A percentile compares a stretch with the other conserved stretches of the same genome.
Conservation (phyloP, 2,888 invertebrate species). For the Agrypnus murinus region DNA sequence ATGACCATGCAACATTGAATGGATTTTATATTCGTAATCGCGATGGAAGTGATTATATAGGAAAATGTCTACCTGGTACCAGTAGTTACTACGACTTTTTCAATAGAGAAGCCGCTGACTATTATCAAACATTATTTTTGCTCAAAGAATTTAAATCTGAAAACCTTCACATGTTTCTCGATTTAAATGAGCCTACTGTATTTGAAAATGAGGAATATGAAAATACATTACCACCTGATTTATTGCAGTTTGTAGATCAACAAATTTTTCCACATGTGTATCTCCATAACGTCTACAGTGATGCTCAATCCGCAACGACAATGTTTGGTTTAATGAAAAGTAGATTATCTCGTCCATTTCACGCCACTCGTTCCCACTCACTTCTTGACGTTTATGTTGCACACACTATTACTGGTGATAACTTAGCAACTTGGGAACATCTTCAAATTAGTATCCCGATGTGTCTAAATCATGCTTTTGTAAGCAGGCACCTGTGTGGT, state of each 20-base stretch:
- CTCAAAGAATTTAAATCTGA: conserved; percentile 84
- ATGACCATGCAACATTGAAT: conserved; percentile 85
- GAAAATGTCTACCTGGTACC: conserved; percentile 93
- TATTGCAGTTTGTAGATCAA: too few relatives aligned
- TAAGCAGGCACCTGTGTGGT: conserved; percentile 93
- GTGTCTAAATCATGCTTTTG: conserved; percentile 88
- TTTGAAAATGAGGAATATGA: conserved; percentile 90
- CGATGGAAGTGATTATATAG: conserved; percentile 74
- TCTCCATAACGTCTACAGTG: too few relatives aligned
- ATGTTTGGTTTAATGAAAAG: conserved; percentile 79
- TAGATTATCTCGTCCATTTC: conserved; percentile 75
- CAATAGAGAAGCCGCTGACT: conserved; percentile 87
- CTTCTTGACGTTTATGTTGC: conserved; percentile 72
- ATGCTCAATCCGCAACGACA: conserved; percentile 84
- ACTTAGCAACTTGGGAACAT: conserved; percentile 93
- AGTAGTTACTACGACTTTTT: conserved; percentile 95
- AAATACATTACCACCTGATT: conserved; percentile 92
- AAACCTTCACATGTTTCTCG: conserved; percentile 95
- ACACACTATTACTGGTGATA: conserved; percentile 97
- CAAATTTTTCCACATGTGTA: too few relatives aligned
- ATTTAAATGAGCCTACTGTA: conserved; percentile 99
- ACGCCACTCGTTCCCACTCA: conserved; percentile 89
- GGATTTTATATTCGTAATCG: conserved; percentile 79
- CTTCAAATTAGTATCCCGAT: conserved; percentile 89
- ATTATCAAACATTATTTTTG: conserved; percentile 78